Evolutionary conservation across 2,888 invertebrate genomes (phyloP).

Genomic region (Chymomyza procnemis): DNA sequence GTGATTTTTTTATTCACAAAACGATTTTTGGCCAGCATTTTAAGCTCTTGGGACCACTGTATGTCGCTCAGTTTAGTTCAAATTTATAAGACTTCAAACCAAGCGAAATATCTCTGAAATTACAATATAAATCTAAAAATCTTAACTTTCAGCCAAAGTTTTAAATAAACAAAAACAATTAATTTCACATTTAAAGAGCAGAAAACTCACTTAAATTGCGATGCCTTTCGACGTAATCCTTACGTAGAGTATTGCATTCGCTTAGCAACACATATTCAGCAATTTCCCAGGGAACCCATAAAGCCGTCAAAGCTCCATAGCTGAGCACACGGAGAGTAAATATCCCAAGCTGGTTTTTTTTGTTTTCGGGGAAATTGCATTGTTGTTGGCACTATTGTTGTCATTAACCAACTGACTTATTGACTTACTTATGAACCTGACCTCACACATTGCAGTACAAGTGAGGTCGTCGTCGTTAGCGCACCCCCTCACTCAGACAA

Average conservation of each 20-base stretch:
- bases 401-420: slow-evolving; percentile 68
- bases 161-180: too few relatives aligned
- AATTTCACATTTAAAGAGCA: too few relatives aligned
- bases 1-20: too few relatives aligned
- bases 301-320: not conserved
- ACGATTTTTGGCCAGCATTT: too few relatives aligned
- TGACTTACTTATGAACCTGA: slow-evolving; percentile 72
- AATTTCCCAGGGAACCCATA: not conserved
- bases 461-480: slow-evolving; percentile 23
- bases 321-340: not conserved
- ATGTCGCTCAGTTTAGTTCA: too few relatives aligned
- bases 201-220: too few relatives aligned
- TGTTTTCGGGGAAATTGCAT: not conserved
- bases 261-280: not conserved
- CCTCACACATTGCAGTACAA: slow-evolving; percentile 34
- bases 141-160: too few relatives aligned
- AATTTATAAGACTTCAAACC: too few relatives aligned
- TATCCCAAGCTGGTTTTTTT: not conserved
- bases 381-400: slow-evolving; percentile 36
- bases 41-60: too few relatives aligned
- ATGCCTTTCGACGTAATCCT: not conserved
- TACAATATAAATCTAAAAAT: too few relatives aligned
- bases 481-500: too few relatives aligned
- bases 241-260: not conserved
- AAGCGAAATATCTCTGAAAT: too few relatives aligned